Percentiles rank a stretch among this genome's conserved stretches.
These are phyloP conservation scores for Microctonus aethiopoides DNA, from an alignment of 2,888 invertebrate species.

Conservation along the genomic window DNA sequence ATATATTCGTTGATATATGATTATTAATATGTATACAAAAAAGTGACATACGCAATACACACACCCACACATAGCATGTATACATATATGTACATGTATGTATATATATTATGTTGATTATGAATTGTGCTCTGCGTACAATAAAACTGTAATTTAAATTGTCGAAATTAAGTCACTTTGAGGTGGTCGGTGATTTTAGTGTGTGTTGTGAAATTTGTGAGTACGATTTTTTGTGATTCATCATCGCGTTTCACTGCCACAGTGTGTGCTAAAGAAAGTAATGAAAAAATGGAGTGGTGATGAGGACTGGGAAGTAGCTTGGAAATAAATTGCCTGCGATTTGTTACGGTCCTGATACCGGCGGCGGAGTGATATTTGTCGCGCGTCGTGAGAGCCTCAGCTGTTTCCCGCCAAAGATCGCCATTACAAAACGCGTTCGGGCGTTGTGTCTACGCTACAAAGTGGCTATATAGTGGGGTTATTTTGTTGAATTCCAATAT, in stretches of 20 bases:
- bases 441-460: constrained; percentile 65
- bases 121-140: too few relatives aligned
- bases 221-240: background rate
- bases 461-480: constrained; percentile 57
- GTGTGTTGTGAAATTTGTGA: background rate
- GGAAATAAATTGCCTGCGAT: background rate
- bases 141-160: background rate
- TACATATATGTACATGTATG: background rate
- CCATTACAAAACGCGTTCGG: constrained; percentile 73
- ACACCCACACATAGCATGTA: too few relatives aligned
- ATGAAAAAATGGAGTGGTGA: constrained; percentile 7
- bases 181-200: background rate
- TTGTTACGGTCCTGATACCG: constrained; percentile 43
- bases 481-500: background rate
- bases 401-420: constrained; percentile 78
- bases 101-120: too few relatives aligned
- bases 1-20: too few relatives aligned
- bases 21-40: too few relatives aligned
- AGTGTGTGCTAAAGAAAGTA: background rate
- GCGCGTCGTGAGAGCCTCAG: constrained; percentile 69
- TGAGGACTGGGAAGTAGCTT: background rate
- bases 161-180: background rate
- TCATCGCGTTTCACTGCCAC: background rate
- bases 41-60: too few relatives aligned
- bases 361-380: constrained; percentile 53